Percentiles rank a stretch among this genome's conserved stretches.
Evolutionary conservation across 2,888 invertebrate genomes (phyloP).

Genomic region (Myathropa florea): DNA sequence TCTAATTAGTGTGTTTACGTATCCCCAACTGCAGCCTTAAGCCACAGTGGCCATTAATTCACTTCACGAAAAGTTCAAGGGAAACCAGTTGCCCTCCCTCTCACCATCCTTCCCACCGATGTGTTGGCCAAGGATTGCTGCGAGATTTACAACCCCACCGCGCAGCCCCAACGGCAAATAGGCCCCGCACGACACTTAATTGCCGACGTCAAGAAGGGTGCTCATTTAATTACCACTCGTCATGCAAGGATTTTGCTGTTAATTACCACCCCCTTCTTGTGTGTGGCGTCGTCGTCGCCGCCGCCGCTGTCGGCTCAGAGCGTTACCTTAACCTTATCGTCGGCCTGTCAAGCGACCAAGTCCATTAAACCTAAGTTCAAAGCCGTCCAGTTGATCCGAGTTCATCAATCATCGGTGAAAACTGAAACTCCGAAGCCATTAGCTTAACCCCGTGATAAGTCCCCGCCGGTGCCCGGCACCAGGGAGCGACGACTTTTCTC

Average conservation of each 20-base stretch:
- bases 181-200: conserved; percentile 19
- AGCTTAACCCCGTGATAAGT: background rate
- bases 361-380: background rate
- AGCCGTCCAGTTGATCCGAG: background rate
- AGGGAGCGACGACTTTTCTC: background rate
- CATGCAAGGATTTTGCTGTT: conserved; percentile 14
- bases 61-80: conserved; percentile 17
- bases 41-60: background rate
- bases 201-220: conserved; percentile 18
- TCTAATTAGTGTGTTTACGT: background rate
- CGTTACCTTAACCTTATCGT: background rate
- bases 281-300: background rate
- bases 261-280: background rate
- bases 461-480: background rate
- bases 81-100: background rate
- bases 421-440: background rate
- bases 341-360: background rate
- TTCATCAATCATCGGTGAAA: background rate
- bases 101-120: background rate
- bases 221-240: conserved; percentile 35
- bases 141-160: background rate
- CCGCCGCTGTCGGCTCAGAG: background rate
- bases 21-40: conserved; percentile 6
- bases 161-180: no score
- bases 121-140: background rate